These are phyloP conservation scores for Zootermopsis nevadensis DNA, from an alignment of 2,888 invertebrate species.

Conservation along the genomic window DNA sequence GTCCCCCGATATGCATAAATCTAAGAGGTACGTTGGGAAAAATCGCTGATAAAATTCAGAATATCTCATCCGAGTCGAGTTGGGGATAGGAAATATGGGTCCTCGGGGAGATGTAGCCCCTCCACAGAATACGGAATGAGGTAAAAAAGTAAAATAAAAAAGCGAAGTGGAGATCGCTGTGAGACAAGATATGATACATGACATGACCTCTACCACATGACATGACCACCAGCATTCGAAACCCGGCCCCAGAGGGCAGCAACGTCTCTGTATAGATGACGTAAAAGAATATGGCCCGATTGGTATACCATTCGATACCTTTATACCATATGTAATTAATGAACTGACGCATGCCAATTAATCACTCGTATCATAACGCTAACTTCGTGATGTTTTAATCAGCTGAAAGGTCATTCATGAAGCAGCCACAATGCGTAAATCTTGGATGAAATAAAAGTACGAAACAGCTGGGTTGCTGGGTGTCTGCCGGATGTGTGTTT, in stretches of 20 bases:
- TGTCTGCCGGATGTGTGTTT: neutral
- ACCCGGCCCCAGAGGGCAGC: slow-evolving; percentile 13
- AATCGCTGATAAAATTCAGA: slow-evolving; percentile 48
- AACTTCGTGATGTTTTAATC: neutral
- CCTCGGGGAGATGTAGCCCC: slow-evolving; percentile 42
- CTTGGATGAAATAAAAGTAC: too few relatives aligned
- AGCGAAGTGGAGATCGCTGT: neutral
- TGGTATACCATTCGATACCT: too few relatives aligned
- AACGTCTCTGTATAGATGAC: neutral
- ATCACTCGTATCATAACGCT: neutral
- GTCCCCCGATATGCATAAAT: slow-evolving; percentile 49
- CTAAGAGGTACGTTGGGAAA: slow-evolving; percentile 40
- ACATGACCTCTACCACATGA: neutral
- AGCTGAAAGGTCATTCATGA: too few relatives aligned
- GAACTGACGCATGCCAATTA: neutral
- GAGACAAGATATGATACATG: slow-evolving; percentile 22
- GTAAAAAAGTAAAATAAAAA: slow-evolving; percentile 34
- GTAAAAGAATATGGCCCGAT: neutral
- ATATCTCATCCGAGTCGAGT: slow-evolving; percentile 43
- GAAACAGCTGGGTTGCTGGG: too few relatives aligned
- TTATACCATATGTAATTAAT: neutral
- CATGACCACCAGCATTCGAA: neutral
- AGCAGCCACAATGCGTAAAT: too few relatives aligned
- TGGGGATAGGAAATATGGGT: slow-evolving; percentile 46
- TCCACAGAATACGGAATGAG: slow-evolving; percentile 36